These are phyloP conservation scores for Eupithecia centaureata DNA, from an alignment of 2,888 invertebrate species.

Conservation along the genomic window DNA sequence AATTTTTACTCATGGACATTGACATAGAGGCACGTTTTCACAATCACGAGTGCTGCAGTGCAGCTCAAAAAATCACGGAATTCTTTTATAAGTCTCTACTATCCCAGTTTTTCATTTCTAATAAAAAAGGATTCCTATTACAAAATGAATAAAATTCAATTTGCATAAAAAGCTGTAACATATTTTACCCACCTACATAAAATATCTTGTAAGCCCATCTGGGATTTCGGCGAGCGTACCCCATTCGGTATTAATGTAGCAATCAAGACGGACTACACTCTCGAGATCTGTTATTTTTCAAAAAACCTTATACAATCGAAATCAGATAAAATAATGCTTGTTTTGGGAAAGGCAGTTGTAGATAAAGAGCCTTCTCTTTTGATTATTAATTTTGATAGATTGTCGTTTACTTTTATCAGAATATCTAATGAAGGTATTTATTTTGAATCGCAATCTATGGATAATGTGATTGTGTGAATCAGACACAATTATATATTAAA, in stretches of 20 bases:
- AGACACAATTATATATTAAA: no score
- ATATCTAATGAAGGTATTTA: not conserved
- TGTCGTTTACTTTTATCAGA: not conserved
- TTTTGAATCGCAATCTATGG: not conserved
- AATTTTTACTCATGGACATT: conserved; percentile 32
- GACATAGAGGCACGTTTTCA: conserved; percentile 28
- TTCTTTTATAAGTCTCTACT: not conserved
- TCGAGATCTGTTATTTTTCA: conserved; percentile 12
- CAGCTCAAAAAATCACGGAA: not conserved
- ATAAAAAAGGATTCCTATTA: conserved; percentile 16
- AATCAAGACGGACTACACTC: conserved; percentile 21
- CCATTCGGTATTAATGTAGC: conserved; percentile 20
- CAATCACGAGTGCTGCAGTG: conserved; percentile 14
- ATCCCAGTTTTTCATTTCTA: conserved; percentile 8
- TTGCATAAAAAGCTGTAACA: conserved; percentile 23
- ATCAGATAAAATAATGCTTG: conserved; percentile 7
- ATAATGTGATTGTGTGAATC: no score
- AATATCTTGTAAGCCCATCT: conserved; percentile 18
- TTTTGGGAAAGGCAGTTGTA: not conserved
- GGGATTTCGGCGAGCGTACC: conserved; percentile 25
- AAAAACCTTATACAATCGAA: conserved; percentile 9
- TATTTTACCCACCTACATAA: conserved; percentile 17
- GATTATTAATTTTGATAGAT: no score
- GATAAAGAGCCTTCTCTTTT: not conserved
- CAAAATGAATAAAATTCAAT: conserved; percentile 22